Conservation (phyloP, 2,797 vertebrate genomes). For the Hapalemur alaotrensis region DNA sequence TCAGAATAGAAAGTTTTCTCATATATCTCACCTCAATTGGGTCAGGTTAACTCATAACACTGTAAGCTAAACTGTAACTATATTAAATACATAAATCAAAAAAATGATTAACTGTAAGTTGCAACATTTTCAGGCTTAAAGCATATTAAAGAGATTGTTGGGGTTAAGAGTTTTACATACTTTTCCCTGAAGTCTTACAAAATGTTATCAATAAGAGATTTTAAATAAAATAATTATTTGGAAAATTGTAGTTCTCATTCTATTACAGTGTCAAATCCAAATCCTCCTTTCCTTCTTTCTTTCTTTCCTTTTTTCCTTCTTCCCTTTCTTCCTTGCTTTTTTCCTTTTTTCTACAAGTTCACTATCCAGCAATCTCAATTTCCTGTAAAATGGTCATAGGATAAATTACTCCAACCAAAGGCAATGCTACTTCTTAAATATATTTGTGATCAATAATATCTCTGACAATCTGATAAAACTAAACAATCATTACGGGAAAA, state of each 20-base stretch:
- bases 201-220: background rate
- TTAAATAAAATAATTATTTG: background rate
- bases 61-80: constrained; percentile 41
- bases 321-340: rapidly evolving
- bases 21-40: constrained; percentile 34
- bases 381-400: background rate
- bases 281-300: rapidly evolving
- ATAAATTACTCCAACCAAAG: background rate
- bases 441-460: background rate
- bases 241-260: background rate
- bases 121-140: constrained; percentile 36
- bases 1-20: constrained; percentile 4
- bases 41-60: background rate
- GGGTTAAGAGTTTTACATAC: background rate
- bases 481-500: background rate
- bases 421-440: background rate
- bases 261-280: background rate
- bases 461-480: background rate
- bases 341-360: background rate
- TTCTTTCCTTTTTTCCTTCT: rapidly evolving
- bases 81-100: constrained; percentile 71
- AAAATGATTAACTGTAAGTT: constrained; percentile 53
- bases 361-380: background rate
- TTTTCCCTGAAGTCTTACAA: background rate
- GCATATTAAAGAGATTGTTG: background rate